phyloP scores from a whole-genome alignment of 2,797 vertebrate species.

The Platalea minor region DNA sequence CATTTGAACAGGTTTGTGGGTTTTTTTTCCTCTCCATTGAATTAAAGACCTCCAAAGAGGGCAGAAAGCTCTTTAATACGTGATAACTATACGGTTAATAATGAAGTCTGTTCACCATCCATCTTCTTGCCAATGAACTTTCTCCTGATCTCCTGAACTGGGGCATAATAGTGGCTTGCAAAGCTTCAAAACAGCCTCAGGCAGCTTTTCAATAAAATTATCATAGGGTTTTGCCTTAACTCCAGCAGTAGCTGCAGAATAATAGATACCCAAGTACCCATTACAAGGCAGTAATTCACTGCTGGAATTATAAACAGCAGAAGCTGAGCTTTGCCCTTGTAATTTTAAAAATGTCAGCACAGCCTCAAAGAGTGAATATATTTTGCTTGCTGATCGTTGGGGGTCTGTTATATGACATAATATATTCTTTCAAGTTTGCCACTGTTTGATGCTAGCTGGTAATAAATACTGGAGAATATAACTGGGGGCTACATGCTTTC shows the following conservation, averaged over 20 bases:
- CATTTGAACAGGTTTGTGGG: background rate
- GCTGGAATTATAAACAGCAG: slow-evolving; percentile 46
- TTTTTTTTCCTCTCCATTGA: background rate
- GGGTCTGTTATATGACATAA: slow-evolving; percentile 32
- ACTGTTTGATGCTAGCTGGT: slow-evolving; percentile 11
- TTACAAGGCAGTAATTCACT: slow-evolving; percentile 45
- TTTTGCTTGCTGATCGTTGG: slow-evolving; percentile 25
- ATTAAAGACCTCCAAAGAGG: slow-evolving; percentile 2
- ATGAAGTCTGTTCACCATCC: background rate
- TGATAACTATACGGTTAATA: slow-evolving; percentile 1
- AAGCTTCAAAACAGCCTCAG: slow-evolving; percentile 53
- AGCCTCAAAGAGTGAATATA: slow-evolving; percentile 16
- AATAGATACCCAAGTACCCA: slow-evolving; percentile 40
- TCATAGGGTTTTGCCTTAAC: slow-evolving; percentile 6
- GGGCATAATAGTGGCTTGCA: background rate
- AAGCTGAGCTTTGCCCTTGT: slow-evolving; percentile 49
- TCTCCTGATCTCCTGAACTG: background rate
- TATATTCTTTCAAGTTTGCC: slow-evolving; percentile 27
- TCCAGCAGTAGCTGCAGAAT: slow-evolving; percentile 27
- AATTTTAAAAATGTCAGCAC: slow-evolving; percentile 43
- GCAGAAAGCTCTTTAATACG: background rate
- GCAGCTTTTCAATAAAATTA: slow-evolving; percentile 46
- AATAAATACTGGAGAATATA: background rate
- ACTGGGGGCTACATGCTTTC: background rate
- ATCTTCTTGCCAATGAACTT: slow-evolving; percentile 12